Base-by-base conservation (phyloP, 2,888 invertebrate genomes). In the Megamerina dolium region DNA sequence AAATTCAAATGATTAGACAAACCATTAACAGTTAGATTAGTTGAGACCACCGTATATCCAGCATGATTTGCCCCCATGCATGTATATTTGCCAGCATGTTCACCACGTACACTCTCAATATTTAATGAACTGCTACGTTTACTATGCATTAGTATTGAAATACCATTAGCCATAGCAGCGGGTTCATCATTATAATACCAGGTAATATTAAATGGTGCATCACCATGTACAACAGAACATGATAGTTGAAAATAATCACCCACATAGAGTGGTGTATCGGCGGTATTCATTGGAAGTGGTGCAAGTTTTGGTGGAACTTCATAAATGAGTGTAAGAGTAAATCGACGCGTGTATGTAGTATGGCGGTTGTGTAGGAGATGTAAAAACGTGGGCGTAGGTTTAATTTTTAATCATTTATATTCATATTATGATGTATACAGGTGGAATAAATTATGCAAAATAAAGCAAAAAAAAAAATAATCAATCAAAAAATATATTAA, bases 171-270 rank as follows among this genome's bases (percentile, higher is more conserved):
- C 33, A 56, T 46, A n/a, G 54, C 49, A 16, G 62, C 63, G 23
- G 63, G 59, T 33, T 63, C 59, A 43, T 61, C 64, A 50, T 86
- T 81, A 66, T 85, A 80, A 60, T 78, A 78, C 90, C 90, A 91
- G 45, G 76, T 76, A 43, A 91, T 82, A 57, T 78, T 79, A 57
- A 87, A 77, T 23, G 90, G 90, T 51, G 83, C 77, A 73, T 91
- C 89, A 53, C 90, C 87, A 64, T 83, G 81, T 54, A 82, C 76
- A 53, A 83, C 79, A 37, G 81, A 81, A 70, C 86, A 87, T 54
- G 54, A 55, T 21, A 79, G 73, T 62, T 79, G 79, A 57, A 79
- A 78, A 51, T 78, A 77, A 61, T 80, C 79, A 50, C 79, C 79
- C 58, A 77, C 74, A 64, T 76, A 79, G 42, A 78, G 74, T 46